phyloP scores from a whole-genome alignment of 2,113 vertebrate species.

The Stercorarius parasiticus region DNA sequence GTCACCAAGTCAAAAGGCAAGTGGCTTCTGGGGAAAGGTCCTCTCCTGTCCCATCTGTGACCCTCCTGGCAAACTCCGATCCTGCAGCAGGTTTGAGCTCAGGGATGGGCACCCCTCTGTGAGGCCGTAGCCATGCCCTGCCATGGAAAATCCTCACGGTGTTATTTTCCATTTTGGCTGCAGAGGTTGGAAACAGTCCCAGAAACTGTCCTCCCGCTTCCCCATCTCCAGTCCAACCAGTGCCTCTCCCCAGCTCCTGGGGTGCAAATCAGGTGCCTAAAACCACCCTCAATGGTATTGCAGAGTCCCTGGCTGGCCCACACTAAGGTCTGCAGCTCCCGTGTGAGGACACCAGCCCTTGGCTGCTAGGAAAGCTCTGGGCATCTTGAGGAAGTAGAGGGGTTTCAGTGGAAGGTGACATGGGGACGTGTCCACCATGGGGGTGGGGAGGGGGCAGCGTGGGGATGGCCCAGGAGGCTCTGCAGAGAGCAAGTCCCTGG shows the following conservation, averaged over 20 bases:
- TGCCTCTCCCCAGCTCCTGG: neutral
- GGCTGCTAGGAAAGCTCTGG: neutral
- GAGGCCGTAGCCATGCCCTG: neutral
- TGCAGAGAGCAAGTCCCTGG: neutral
- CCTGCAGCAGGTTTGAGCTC: neutral
- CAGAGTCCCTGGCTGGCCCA: neutral
- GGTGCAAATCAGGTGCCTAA: neutral
- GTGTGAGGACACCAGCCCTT: neutral
- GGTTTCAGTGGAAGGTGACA: neutral
- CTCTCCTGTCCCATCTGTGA: neutral
- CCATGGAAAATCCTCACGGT: neutral
- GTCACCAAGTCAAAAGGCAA: constrained; percentile 87
- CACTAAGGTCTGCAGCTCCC: neutral
- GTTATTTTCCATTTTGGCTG: neutral
- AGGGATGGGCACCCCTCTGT: neutral
- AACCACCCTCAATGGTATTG: neutral
- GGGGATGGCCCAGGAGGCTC: neutral
- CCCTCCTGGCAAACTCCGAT: neutral
- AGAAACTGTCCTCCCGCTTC: neutral
- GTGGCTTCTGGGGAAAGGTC: neutral
- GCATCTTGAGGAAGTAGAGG: neutral
- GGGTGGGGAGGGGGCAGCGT: fast-evolving
- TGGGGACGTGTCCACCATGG: fast-evolving
- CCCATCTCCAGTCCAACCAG: neutral
- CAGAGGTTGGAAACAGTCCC: neutral